phyloP scores from a whole-genome alignment of 2,113 vertebrate species.

The Ibidorhyncha struthersii region DNA sequence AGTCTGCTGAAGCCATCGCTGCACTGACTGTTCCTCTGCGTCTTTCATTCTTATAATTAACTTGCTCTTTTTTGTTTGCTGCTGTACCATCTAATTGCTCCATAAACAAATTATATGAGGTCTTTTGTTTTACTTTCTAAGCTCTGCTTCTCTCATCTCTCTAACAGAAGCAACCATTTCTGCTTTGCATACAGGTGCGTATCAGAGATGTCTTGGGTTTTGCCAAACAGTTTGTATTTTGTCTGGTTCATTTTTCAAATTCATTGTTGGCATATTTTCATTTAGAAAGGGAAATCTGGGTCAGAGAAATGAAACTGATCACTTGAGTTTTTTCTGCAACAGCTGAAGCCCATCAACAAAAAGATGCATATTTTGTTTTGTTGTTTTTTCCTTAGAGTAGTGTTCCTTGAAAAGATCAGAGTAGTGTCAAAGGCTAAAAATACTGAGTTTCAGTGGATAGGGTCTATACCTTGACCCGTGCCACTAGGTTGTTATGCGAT shows the following conservation, averaged over 20 bases:
- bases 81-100: neutral
- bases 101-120: neutral
- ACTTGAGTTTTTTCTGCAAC: neutral
- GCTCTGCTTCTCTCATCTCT: neutral
- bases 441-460: neutral
- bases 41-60: neutral
- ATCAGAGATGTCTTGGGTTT: neutral
- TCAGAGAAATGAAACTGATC: neutral
- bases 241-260: neutral
- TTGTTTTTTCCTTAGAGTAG: neutral
- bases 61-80: neutral
- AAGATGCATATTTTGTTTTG: neutral
- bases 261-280: neutral
- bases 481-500: neutral
- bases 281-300: neutral
- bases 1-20: neutral
- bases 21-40: neutral
- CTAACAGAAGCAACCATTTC: neutral
- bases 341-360: neutral
- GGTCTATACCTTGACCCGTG: neutral
- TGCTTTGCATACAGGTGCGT: neutral
- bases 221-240: neutral
- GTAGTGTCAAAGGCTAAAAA: neutral
- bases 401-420: neutral
- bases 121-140: neutral